Conservation (phyloP, 2,113 vertebrate genomes). For the Pedetes capensis region DNA sequence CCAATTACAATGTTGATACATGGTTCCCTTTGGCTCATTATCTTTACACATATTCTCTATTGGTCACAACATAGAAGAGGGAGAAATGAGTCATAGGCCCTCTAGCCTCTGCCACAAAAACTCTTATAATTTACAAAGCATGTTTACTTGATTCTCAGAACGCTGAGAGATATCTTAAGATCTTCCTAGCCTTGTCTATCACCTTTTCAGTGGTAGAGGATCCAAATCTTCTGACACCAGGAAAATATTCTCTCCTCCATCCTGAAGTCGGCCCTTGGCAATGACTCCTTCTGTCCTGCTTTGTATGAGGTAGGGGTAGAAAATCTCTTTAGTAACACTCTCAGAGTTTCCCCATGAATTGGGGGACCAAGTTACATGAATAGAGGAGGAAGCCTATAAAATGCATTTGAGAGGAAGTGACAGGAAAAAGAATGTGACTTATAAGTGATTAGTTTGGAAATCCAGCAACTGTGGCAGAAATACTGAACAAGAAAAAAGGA, state of each 20-base stretch:
- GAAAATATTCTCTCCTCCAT: neutral
- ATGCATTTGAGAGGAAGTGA: neutral
- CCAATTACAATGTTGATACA: neutral
- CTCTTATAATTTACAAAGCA: neutral
- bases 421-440: neutral
- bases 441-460: neutral
- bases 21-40: neutral
- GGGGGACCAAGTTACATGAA: neutral
- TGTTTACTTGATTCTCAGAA: neutral
- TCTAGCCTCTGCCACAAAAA: neutral
- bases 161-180: neutral
- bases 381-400: neutral
- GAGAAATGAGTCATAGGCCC: neutral
- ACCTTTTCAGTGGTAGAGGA: constrained; percentile 4
- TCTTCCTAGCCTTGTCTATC: neutral
- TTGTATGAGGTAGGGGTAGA: neutral
- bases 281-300: neutral
- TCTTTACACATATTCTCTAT: neutral
- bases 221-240: neutral
- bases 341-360: neutral
- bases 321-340: neutral
- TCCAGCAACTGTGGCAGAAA: neutral
- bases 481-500: neutral
- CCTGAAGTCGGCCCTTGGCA: neutral
- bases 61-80: neutral